Base-by-base conservation (phyloP, 1,140 invertebrate species). In the Dendrolimus kikuchii region DNA sequence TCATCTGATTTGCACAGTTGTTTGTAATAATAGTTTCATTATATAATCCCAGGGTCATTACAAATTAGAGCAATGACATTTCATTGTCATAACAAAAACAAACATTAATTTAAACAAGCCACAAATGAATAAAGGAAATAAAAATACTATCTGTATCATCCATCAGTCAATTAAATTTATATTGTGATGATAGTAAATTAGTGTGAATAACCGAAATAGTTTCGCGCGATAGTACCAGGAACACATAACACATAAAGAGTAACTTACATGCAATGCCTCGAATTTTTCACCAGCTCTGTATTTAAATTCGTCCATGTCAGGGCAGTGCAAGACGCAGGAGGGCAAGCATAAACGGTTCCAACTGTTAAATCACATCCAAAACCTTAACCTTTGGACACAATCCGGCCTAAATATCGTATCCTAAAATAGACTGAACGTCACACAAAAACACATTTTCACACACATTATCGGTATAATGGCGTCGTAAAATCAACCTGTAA, bases 311-410 rank as follows among this genome's bases (percentile, higher is more conserved):
- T 85, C 81, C 81, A 85, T 85, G 63, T 66, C 69, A 71, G 54
- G 62, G 49, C 57, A 63, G 56, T 46, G 59, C 48, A 54, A 68
- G 59, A 59, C 61, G 62, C 53, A 53, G 56, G 55, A 68, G 66
- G 62, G 59, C 68, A 54, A 56, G 54, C 58, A 59, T 72, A 62
- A 56, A 59, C 59, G 64, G 67, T 65, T 71, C 57, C 57, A 59
- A 69, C 53, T 62, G 56, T 62, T 70, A 75, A 74, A 70, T 73
- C 70, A 74, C 71, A 71, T 61, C 64, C 60, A 79, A 78, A 82
- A 68, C 71, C 77, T 79, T 77, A 77, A 85, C 81, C 81, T 85
- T 85, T 85, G 81, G 71, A 76, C 78, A 62, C 64, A 74, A 80
- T 73, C 69, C 73, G 78, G 59, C 68, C 74, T 72, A 81, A 77